phyloP scores from a whole-genome alignment of 2,797 vertebrate species.

The Steatocranus sp. region DNA sequence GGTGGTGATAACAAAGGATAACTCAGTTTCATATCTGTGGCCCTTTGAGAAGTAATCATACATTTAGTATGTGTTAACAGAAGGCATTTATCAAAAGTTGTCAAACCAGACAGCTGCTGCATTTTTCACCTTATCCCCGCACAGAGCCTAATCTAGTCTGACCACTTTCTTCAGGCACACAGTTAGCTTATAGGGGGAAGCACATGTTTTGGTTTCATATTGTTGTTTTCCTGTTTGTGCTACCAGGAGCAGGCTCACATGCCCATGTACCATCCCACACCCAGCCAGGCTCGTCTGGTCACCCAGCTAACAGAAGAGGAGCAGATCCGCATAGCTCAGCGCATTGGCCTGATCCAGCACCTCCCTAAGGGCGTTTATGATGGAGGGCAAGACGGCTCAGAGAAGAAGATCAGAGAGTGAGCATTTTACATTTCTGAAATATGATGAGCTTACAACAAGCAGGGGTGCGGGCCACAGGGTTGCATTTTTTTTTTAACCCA shows the following conservation, averaged over 20 bases:
- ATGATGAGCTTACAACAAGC: background rate
- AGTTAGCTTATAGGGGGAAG: background rate
- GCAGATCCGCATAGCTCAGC: conserved; percentile 86
- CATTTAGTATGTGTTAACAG: background rate
- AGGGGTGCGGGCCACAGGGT: background rate
- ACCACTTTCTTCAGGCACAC: background rate
- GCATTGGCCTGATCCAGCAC: conserved; percentile 88
- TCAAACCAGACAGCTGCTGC: background rate
- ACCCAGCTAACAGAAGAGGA: conserved; percentile 88
- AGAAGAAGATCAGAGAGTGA: conserved; percentile 87
- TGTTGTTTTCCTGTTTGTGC: conserved; percentile 2
- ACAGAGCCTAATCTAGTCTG: background rate
- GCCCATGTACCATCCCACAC: conserved; percentile 85
- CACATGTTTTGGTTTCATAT: background rate
- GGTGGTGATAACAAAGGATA: background rate
- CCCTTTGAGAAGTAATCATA: background rate
- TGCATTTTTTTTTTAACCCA: background rate
- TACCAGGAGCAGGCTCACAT: conserved; percentile 78
- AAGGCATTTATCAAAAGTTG: background rate
- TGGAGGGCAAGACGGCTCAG: conserved; percentile 74
- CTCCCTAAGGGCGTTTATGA: conserved; percentile 83
- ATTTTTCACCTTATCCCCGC: background rate
- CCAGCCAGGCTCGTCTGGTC: conserved; percentile 83
- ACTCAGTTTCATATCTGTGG: background rate
- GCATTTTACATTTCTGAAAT: conserved; percentile 8